Base-by-base conservation (phyloP, 2,113 vertebrate species). In the Hippocampus barbouri region DNA sequence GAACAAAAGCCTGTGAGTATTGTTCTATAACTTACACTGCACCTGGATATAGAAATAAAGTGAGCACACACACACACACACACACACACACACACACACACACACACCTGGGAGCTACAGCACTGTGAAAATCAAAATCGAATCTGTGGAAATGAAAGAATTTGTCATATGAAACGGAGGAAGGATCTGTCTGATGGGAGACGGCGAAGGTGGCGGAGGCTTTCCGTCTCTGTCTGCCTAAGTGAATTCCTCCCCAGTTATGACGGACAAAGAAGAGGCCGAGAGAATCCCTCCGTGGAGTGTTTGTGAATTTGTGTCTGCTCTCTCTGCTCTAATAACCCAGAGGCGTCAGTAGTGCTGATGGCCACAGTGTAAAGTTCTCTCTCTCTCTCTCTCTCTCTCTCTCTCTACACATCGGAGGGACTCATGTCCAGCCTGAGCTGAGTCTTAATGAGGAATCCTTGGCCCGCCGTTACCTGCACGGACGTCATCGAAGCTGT, bases 121-220 rank as follows among this genome's bases (percentile, higher is more conserved):
- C 20, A 66, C 56, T 23, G 47, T 25, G 38, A 77, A 69, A 86
- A 86, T 88, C 75, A 63, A 68, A 86, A 86, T 88, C 75, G 65
- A 34, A 88, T 88, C 21, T 59, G 21, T 41, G 70, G 59, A 86
- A 89, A 87, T 86, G 85, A 92, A 88, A 88, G 62, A 83, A 92
- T 92, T 89, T 78, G 74, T 92, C 91, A 89, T 81, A 77, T n/a
- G 69, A 69, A 70, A 18, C 66, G 56, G 64, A 38, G 41, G 70
- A 49, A 54, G 49, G 72, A 66, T 71, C 60, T 66, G 38, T 71
- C 53, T 82, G 69, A 74, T 61, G 56, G 16, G 30, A 23, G 38
- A 41, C 38, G 56, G 70, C 60, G 69, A 56, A 23, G 56, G 69
- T 65, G 70, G 60, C 8, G 16, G 10, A 66, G 49, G 73, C 71